Percentiles rank a stretch among this genome's conserved stretches.
These are phyloP conservation scores for Achlya flavicornis DNA, from an alignment of 2,888 invertebrate genomes.

Conservation along the genomic window DNA sequence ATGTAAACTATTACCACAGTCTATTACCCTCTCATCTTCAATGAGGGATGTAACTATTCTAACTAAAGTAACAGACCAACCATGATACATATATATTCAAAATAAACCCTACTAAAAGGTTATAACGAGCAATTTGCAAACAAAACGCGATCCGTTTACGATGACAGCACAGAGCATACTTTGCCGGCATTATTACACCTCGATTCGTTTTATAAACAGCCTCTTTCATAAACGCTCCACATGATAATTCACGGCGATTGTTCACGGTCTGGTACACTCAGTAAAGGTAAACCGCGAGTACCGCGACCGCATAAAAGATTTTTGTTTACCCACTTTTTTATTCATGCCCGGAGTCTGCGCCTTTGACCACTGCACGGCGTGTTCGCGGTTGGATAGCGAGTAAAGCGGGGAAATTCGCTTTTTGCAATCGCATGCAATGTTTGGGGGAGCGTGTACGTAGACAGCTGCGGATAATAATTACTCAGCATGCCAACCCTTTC, in stretches of 20 bases:
- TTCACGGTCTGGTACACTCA: constrained; percentile 79
- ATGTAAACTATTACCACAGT: no score
- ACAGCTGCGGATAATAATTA: constrained; percentile 79
- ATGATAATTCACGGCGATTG: constrained; percentile 79
- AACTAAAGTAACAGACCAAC: background rate
- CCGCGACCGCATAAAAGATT: constrained; percentile 79
- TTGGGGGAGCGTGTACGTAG: constrained; percentile 67
- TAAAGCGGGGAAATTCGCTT: constrained; percentile 60
- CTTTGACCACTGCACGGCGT: constrained; percentile 64
- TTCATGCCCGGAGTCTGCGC: constrained; percentile 68
- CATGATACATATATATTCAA: background rate
- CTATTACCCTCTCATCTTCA: no score
- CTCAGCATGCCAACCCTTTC: constrained; percentile 67
- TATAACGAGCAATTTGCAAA: constrained; percentile 67
- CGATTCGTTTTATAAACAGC: constrained; percentile 72
- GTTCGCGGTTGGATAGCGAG: constrained; percentile 60
- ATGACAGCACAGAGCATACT: constrained; percentile 55
- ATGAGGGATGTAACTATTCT: background rate
- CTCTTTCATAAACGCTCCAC: constrained; percentile 76
- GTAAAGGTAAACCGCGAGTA: constrained; percentile 79
- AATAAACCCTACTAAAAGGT: constrained; percentile 31
- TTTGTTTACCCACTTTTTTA: constrained; percentile 75
- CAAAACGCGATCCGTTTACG: constrained; percentile 62
- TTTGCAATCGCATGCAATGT: constrained; percentile 67
- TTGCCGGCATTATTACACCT: constrained; percentile 63